Base-by-base conservation (phyloP, 2,888 invertebrate genomes). In the Erebia ligea region DNA sequence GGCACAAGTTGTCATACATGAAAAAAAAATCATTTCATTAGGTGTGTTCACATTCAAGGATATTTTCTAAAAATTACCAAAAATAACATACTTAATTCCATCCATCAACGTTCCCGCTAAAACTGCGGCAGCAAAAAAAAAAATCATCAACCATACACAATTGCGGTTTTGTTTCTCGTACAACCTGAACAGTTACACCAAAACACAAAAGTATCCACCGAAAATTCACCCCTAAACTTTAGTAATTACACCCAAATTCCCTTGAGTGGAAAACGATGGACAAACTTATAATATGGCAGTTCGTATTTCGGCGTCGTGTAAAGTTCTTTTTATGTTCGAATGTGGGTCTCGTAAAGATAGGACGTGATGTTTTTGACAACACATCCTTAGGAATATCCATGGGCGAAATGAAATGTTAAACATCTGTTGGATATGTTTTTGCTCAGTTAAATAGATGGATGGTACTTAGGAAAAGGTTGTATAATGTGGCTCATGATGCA, bases 291-390 rank as follows among this genome's bases (percentile, higher is more conserved):
- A 76, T 73, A 66, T 71, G 76, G 76, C 68, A 69, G 71, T 76
- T 75, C 75, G 77, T 76, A 79, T 76, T 74, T 74, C 76, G 74
- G 77, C 77, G 77, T 77, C 76, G 78, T 86, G 85, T 88, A 90
- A 91, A 91, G 79, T 87, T 87, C 83, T 88, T 91, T 90, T 90
- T 90, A 90, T 86, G 89, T 84, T 82, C 84, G 86, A 86, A 89
- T 87, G 86, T 84, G 87, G 84, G 78, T 82, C 81, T 80, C 86
- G 85, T 91, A 91, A 91, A 91, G 84, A 80, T 79, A 74, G 80
- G 85, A 90, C 91, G 91, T 91, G 91, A 90, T 88, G 85, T 87
- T 87, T 90, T 89, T 88, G 87, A 87, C 86, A 88, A 89, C 82
- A 80, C 78, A 75, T 78, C 73, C 59, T 67, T 77, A 72, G 78